Evolutionary conservation across 2,888 invertebrate genomes (phyloP), one percentile per base, ranked within the genome.

Genomic region (Imbricaverruca yamaguchii): DNA sequence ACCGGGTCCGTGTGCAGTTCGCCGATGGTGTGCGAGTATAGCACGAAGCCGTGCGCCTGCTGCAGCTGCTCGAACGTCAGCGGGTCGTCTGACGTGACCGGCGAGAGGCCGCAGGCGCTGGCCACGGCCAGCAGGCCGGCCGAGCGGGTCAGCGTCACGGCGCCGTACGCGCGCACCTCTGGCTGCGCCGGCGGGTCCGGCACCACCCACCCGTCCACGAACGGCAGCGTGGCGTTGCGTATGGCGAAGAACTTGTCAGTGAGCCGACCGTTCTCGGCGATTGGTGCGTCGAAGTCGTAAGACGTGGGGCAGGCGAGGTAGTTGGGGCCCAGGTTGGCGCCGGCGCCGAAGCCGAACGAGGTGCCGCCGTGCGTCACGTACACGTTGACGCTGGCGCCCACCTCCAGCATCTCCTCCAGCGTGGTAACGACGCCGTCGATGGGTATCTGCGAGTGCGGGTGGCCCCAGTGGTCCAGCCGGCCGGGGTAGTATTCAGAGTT

Each of bases 401-500:
- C 23, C 0, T 84, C 87, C 1, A 93, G 85, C 89, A 93, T 91
- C 4, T 89, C 86, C 6, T 89, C 89, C 56, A 89, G 88, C 0
- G 91, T 90, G 7, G 86, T 85, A 0, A 91, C 88, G 21, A 94
- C 90, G 0, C 74, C 80, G 0, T 86, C 85, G 0, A 91, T 89
- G 39, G 86, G 84, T 0, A 90, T 90, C 59, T 88, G 89, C 80
- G 91, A 90, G 84, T 93, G 90, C 0, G 87, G 86, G 85, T 92
- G 91, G 74, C 92, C 92, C 97, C 97, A 97, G 86, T 94, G 93
- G 0, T 95, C 93, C 81, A 97, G 87, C 97, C 97, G 97, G 6
- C 97, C 97, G 0, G 95, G 92, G 89, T 97, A 97, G 87, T 90
- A 97, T 87, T 96, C 96, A 0, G 95, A 93, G 88, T 97, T 97